Conservation (phyloP, 2,888 invertebrate species). For the Seladonia tumulorum region DNA sequence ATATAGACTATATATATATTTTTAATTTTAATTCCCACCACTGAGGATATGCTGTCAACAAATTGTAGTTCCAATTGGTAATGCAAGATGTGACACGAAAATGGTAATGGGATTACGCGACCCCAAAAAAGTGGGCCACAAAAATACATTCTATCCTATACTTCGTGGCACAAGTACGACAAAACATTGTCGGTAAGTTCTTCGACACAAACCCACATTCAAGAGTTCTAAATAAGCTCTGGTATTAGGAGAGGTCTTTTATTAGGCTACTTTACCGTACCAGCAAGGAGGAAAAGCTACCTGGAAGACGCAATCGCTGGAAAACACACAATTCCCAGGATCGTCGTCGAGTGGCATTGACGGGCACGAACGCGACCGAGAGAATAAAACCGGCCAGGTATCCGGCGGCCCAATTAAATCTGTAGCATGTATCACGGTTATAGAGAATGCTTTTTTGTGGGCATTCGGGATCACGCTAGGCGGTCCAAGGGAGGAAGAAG, state of each 20-base stretch:
- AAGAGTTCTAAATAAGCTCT: background rate
- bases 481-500: conserved; percentile 56
- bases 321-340: conserved; percentile 35
- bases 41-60: too few species aligned
- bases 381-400: conserved; percentile 57
- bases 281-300: background rate
- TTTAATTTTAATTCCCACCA: too few species aligned
- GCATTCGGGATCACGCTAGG: conserved; percentile 61
- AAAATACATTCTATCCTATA: too few species aligned
- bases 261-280: background rate
- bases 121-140: too few species aligned
- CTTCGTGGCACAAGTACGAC: too few species aligned
- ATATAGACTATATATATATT: too few species aligned
- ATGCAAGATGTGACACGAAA: too few species aligned
- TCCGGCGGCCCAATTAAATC: conserved; percentile 74
- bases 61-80: too few species aligned
- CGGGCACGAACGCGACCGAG: conserved; percentile 29
- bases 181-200: background rate
- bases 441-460: conserved; percentile 66
- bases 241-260: background rate
- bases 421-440: conserved; percentile 65
- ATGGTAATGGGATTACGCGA: too few species aligned
- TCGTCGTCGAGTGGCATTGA: conserved; percentile 28
- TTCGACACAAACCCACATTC: too few species aligned
- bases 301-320: background rate